Base-by-base conservation (phyloP, 2,113 vertebrate species). In the Entomyzon cyanotis region DNA sequence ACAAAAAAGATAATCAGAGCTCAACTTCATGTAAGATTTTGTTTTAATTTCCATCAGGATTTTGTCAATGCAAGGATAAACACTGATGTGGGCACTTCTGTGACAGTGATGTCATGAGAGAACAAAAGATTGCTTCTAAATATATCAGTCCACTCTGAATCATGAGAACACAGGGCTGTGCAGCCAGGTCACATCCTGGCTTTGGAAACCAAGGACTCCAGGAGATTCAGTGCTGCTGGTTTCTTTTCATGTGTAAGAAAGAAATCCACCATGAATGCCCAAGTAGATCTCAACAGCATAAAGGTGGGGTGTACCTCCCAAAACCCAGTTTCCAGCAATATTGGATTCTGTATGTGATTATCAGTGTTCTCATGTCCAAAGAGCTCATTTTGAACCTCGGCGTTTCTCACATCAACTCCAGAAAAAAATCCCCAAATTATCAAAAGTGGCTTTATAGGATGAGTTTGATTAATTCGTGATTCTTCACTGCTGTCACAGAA, bases 301-400 rank as follows among this genome's bases (percentile, higher is more conserved):
- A 28, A 73, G 9, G 2, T 52, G 17, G 16, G 31, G 2, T 2
- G 5, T 18, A 20, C 10, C 19, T 82, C 12, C 33, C 46, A 7
- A 62, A 74, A 81, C 3, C 1, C 1, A 1, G 0, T n/a, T 82
- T 42, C 25, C 35, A 63, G 6, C 7, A n/a, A 0, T 44, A 83
- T 53, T 37, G 59, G 10, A 8, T 50, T 90, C 22, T 69, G 0
- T 15, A 3, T 59, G 10, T 46, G 39, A 33, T 84, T 28, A 14
- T 49, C 22, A 71, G 17, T 21, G n/a, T 58, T 62, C 24, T 70
- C 1, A 6, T 20, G 62, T 86, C n/a, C 15, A 44, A 46, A 62
- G 3, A 84, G 21, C 31, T 80, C 2, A 2, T 44, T 73, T 73
- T 69, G 28, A 33, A 68, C 33, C 14, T 46, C 42, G 17, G 5